phyloP scores from a whole-genome alignment of 64 coral and sea anemone species.

The Trachythela sp. region DNA sequence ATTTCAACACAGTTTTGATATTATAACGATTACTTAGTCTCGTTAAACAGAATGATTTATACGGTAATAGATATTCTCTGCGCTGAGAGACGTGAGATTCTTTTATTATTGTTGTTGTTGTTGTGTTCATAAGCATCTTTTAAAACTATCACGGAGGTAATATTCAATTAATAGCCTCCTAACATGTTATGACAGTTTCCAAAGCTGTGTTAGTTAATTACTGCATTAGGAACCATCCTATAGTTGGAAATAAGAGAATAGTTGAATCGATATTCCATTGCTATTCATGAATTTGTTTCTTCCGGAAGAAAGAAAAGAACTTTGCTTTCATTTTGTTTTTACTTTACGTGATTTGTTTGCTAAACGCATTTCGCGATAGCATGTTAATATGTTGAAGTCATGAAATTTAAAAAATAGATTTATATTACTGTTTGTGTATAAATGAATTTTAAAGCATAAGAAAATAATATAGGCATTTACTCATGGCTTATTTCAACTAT shows the following conservation, averaged over 20 bases:
- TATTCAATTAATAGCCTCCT: background rate
- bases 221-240: background rate
- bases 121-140: background rate
- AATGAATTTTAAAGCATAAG: background rate
- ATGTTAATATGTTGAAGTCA: slow-evolving; percentile 26
- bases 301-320: background rate
- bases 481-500: background rate
- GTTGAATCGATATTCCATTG: background rate
- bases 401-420: background rate
- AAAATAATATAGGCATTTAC: background rate
- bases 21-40: no score
- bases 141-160: background rate
- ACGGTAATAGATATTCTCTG: no score
- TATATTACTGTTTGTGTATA: background rate
- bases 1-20: background rate
- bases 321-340: background rate
- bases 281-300: background rate
- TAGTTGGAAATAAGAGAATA: background rate
- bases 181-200: background rate
- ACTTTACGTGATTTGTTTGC: background rate
- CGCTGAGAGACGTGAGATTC: no score
- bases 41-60: no score
- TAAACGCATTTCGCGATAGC: background rate
- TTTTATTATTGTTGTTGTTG: background rate
- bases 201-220: background rate